A percentile compares a stretch with the other conserved stretches of the same genome.
These are phyloP conservation scores for Lethenteron reissneri DNA, from an alignment of 2,113 vertebrate species.

Conservation along the genomic window DNA sequence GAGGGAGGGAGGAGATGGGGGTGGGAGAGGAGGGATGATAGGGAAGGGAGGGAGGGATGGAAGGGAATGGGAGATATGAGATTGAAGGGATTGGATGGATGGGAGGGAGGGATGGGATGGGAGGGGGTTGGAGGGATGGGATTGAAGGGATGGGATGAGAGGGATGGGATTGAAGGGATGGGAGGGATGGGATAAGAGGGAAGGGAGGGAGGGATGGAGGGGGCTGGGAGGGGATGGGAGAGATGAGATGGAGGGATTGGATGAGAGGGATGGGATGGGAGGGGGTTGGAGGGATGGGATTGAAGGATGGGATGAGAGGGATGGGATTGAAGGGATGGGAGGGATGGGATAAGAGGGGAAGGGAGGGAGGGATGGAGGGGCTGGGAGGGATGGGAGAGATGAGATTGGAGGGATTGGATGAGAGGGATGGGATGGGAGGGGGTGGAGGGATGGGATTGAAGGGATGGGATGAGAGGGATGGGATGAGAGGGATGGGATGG, in stretches of 20 bases:
- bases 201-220: not conserved
- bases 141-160: not conserved
- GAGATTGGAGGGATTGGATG: too few relatives aligned
- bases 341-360: too few relatives aligned
- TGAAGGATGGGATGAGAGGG: too few relatives aligned
- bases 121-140: not conserved
- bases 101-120: too few relatives aligned
- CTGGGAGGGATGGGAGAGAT: not conserved
- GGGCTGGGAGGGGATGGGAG: too few relatives aligned
- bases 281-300: too few relatives aligned
- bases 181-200: not conserved
- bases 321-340: too few relatives aligned
- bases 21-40: not conserved
- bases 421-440: not conserved
- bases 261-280: too few relatives aligned
- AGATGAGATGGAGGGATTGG: not conserved
- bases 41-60: not conserved
- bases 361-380: not conserved
- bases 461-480: not conserved
- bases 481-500: too few relatives aligned
- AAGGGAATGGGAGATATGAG: not conserved
- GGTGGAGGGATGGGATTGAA: not conserved
- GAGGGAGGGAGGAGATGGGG: not conserved
- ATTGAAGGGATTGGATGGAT: too few relatives aligned
- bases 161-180: not conserved